Percentiles rank a stretch among this genome's conserved stretches.
Evolutionary conservation across 1,140 invertebrate genomes (phyloP).

Genomic region (Bombus waltoni): DNA sequence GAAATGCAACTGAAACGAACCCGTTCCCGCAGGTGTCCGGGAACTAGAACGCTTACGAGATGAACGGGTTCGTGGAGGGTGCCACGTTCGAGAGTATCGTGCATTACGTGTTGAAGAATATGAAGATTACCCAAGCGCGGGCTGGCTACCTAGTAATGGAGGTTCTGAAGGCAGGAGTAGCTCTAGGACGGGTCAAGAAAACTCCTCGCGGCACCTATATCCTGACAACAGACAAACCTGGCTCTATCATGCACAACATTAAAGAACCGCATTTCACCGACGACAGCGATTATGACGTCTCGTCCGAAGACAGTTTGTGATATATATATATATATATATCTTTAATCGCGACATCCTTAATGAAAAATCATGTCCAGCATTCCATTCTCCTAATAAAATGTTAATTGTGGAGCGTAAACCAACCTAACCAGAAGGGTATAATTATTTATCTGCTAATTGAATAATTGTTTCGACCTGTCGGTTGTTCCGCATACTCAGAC

Average conservation of each 20-base stretch:
- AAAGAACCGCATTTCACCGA: slow-evolving; percentile 68
- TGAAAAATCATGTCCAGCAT: not conserved
- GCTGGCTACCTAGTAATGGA: slow-evolving; percentile 71
- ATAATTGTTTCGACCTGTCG: not conserved
- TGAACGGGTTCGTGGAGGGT: slow-evolving; percentile 57
- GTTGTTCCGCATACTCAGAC: not conserved
- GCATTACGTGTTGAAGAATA: slow-evolving; percentile 72
- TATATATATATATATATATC: no score
- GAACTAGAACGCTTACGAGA: slow-evolving; percentile 10
- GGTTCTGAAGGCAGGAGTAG: slow-evolving; percentile 73
- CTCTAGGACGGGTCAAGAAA: slow-evolving; percentile 72
- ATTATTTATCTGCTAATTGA: slow-evolving; percentile 13
- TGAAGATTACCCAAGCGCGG: slow-evolving; percentile 64
- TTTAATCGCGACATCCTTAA: no score
- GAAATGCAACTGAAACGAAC: slow-evolving; percentile 51
- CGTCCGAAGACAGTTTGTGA: not conserved
- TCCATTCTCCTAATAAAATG: slow-evolving; percentile 7
- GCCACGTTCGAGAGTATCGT: slow-evolving; percentile 75
- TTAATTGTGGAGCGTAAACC: not conserved
- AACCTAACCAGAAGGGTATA: not conserved
- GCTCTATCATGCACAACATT: slow-evolving; percentile 59
- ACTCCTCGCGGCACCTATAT: slow-evolving; percentile 67
- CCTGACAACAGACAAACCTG: slow-evolving; percentile 57
- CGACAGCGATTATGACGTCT: slow-evolving; percentile 58
- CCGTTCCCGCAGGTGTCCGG: slow-evolving; percentile 29